These are phyloP conservation scores for Amphipyra berbera DNA, from an alignment of 2,888 invertebrate species.

Conservation along the genomic window DNA sequence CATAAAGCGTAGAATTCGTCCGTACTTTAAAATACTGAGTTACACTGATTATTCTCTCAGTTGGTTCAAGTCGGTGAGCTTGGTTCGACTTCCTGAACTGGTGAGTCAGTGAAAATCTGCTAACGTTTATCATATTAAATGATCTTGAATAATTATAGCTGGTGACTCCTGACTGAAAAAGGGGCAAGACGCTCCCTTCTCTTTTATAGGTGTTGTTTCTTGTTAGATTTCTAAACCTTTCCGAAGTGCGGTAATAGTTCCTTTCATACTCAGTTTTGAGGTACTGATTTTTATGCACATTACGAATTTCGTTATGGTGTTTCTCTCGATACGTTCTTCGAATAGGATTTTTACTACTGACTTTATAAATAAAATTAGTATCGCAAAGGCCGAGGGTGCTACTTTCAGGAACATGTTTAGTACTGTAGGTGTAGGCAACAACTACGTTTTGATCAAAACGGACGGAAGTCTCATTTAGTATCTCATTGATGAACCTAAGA, in stretches of 20 bases:
- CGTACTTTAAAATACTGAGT: constrained; percentile 84
- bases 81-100: constrained; percentile 58
- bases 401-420: constrained; percentile 18
- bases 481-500: constrained; percentile 69
- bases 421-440: constrained; percentile 67
- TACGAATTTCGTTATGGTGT: constrained; percentile 8
- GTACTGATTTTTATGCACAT: constrained; percentile 29
- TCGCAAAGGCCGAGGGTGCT: constrained; percentile 67
- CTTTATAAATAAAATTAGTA: constrained; percentile 73
- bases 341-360: constrained; percentile 17
- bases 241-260: constrained; percentile 74
- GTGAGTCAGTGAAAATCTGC: constrained; percentile 65
- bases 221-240: constrained; percentile 74
- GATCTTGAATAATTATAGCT: constrained; percentile 73
- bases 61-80: constrained; percentile 35
- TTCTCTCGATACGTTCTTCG: constrained; percentile 5
- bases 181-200: constrained; percentile 62
- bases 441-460: constrained; percentile 82
- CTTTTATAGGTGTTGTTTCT: constrained; percentile 69
- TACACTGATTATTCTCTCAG: constrained; percentile 64
- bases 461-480: constrained; percentile 76
- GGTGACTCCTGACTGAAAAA: constrained; percentile 72
- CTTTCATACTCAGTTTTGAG: constrained; percentile 68
- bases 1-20: constrained; percentile 80
- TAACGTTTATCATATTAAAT: constrained; percentile 76